Percentiles rank a stretch among this genome's conserved stretches.
phyloP scores from a whole-genome alignment of 2,113 vertebrate species.

The Athene cunicularia region DNA sequence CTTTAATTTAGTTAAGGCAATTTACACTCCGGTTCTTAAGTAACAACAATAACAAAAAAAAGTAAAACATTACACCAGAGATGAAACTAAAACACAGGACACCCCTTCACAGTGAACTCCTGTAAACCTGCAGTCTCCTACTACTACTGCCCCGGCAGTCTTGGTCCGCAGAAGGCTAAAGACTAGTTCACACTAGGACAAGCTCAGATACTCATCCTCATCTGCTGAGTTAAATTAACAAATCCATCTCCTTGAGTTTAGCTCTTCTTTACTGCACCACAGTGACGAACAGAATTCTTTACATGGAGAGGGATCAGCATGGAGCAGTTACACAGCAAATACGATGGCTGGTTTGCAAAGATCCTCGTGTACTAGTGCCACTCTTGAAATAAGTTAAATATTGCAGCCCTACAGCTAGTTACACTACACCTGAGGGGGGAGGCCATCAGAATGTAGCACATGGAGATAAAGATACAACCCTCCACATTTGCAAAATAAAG shows the following conservation, averaged over 20 bases:
- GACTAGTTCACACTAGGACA: not conserved
- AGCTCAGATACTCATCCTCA: not conserved
- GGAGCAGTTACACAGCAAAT: conserved; percentile 4
- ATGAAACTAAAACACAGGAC: conserved; percentile 62
- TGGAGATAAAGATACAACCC: conserved; percentile 44
- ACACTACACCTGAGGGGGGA: not conserved
- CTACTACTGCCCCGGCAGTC: not conserved
- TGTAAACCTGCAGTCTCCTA: conserved; percentile 45
- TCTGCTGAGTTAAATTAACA: not conserved
- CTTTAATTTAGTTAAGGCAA: conserved; percentile 77
- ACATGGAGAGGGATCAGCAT: conserved; percentile 2
- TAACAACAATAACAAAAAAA: conserved; percentile 23
- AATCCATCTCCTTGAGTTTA: not conserved
- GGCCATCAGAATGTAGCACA: conserved; percentile 55
- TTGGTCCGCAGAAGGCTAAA: conserved; percentile 23
- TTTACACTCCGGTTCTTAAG: conserved; percentile 72
- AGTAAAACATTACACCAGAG: conserved; percentile 64
- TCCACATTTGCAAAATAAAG: conserved; percentile 21
- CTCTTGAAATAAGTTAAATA: conserved; percentile 75
- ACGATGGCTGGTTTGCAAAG: conserved; percentile 18
- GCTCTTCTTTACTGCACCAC: conserved; percentile 15
- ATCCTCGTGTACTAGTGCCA: not conserved
- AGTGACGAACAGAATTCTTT: not conserved
- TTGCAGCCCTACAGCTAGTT: conserved; percentile 55
- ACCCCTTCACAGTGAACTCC: conserved; percentile 66